Evolutionary conservation across 1,140 invertebrate species (phyloP).

Genomic region (Ridgeia piscesae): DNA sequence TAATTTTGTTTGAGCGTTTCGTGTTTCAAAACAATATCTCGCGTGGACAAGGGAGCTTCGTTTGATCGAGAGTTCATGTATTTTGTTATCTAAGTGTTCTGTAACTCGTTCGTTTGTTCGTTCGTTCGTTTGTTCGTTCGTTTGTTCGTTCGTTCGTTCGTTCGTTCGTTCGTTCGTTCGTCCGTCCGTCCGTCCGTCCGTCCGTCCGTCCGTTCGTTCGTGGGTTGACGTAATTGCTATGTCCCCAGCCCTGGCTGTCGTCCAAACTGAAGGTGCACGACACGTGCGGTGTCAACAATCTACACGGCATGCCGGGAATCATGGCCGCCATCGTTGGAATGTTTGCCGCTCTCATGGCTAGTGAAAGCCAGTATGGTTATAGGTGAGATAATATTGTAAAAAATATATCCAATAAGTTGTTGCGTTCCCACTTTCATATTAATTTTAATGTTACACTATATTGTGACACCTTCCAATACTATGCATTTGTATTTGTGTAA

Average conservation of each 20-base stretch:
- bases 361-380: conserved; percentile 12
- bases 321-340: conserved; percentile 21
- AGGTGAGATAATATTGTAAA: conserved; percentile 44
- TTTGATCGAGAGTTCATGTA: neutral
- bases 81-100: too few relatives aligned
- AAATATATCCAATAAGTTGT: too few relatives aligned
- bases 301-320: conserved; percentile 81
- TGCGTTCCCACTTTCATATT: too few relatives aligned
- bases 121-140: neutral
- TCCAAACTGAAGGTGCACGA: conserved; percentile 76
- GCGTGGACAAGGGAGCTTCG: neutral
- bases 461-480: neutral
- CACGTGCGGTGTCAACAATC: conserved; percentile 93
- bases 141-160: neutral
- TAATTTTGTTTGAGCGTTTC: too few relatives aligned
- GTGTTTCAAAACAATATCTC: neutral
- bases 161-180: neutral
- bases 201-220: neutral
- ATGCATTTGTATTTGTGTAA: neutral
- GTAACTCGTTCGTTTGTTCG: too few relatives aligned
- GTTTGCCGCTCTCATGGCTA: conserved; percentile 20
- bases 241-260: conserved; percentile 70
- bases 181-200: too few relatives aligned
- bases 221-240: neutral
- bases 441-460: too few relatives aligned